These are phyloP conservation scores for Drosophila lini DNA, from an alignment of 1,140 invertebrate genomes.

Conservation along the genomic window DNA sequence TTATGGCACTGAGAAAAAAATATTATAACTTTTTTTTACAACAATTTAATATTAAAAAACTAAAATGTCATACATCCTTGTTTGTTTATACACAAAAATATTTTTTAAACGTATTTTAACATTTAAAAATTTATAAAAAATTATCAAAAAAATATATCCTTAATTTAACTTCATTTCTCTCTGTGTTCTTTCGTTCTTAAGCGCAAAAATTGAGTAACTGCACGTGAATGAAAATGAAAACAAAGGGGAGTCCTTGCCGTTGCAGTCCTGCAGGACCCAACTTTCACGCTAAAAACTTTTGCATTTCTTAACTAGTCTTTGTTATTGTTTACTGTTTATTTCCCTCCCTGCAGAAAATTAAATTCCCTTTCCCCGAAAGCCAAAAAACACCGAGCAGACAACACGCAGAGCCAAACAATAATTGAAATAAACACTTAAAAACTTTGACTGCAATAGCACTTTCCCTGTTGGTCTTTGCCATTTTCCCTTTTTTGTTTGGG, in stretches of 20 bases:
- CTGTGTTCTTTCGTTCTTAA: constrained; percentile 42
- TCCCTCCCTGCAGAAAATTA: constrained; percentile 68
- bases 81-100: not conserved
- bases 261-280: constrained; percentile 37
- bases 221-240: constrained; percentile 80
- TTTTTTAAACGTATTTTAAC: not conserved
- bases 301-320: constrained; percentile 83
- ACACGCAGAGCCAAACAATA: constrained; percentile 72
- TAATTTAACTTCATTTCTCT: not conserved
- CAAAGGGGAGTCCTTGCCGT: constrained; percentile 34
- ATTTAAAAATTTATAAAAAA: not conserved
- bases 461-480: constrained; percentile 29
- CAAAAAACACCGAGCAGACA: constrained; percentile 37
- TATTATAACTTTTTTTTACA: not conserved
- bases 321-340: constrained; percentile 66
- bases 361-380: constrained; percentile 59
- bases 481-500: constrained; percentile 26
- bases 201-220: constrained; percentile 78
- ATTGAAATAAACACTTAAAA: constrained; percentile 83
- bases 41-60: not conserved
- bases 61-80: no score
- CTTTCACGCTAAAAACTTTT: constrained; percentile 81
- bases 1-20: not conserved
- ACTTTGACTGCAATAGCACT: constrained; percentile 66
- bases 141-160: no score